Base-by-base conservation (phyloP, 2,797 vertebrate genomes). In the Heterohyrax brucei region DNA sequence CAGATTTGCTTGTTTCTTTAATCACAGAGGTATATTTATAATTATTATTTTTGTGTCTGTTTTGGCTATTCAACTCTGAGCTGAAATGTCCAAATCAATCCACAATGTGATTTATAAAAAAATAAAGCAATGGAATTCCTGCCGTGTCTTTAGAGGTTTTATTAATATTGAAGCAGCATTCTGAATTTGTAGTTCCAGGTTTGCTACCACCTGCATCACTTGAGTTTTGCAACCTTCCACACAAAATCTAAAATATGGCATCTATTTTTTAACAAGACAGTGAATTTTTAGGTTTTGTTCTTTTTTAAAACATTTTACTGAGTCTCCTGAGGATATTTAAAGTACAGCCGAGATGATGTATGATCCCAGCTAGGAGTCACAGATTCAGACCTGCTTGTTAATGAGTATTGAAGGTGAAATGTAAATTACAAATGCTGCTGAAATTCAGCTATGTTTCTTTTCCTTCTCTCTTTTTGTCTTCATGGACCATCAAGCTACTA, bases 381-480 rank as follows among this genome's bases (percentile, higher is more conserved):
- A 56, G 19, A 7, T 68, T 78, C 68, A 62, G 30, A 78, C 21
- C 28, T 66, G 26, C 76, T 72, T 80, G 59, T 53, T 64, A 80
- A 66, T n/a, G 13, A 5, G 2, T 72, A 18, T 85, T 59, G 24
- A 87, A 83, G 46, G 24, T 68, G 44, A 86, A 95, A 75, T 46
- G 1, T 33, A 44, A 91, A 83, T 86, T n/a, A 84, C 8, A n/a
- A 66, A 73, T 81, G 44, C 72, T 76, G 18, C 33, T 83, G 30
- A 83, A 93, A 87, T 83, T 89, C 86, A 90, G 13, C 78, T 46
- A 53, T 22, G 44, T n/a, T 82, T 19, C 18, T 28, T 86, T 95
- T 79, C 14, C 10, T 44, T 7, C 4, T 64, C 12, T 80, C 4
- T 50, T 4, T 82, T 92, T 80, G 62, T 89, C 76, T 80, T 28